Evolutionary conservation across 2,797 vertebrate genomes (phyloP).

Genomic region (Clarias laeviceps): DNA sequence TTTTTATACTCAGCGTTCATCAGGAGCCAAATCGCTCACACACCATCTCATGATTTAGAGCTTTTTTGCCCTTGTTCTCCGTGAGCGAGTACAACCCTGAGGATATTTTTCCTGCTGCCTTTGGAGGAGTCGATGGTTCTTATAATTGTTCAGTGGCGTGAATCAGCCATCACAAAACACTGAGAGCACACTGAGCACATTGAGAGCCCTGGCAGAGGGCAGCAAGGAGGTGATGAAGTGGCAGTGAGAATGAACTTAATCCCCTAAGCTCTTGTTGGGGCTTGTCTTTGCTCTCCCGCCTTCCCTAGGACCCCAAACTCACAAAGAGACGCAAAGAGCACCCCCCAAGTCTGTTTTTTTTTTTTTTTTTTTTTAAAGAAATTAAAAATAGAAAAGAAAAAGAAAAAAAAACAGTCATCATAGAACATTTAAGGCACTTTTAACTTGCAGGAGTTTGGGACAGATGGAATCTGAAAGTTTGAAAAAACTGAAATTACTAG

Average conservation of each 20-base stretch:
- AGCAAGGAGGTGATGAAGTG: conserved; percentile 67
- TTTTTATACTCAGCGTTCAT: conserved; percentile 40
- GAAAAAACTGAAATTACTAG: neutral
- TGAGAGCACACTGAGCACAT: conserved; percentile 61
- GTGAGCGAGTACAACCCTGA: conserved; percentile 57
- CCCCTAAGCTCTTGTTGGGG: conserved; percentile 72
- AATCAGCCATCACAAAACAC: conserved; percentile 65
- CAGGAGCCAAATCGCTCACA: conserved; percentile 32
- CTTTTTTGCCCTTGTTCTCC: conserved; percentile 52
- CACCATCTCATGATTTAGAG: conserved; percentile 58
- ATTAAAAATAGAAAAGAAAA: neutral
- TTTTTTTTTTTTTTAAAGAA: too few relatives aligned
- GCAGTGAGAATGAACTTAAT: conserved; percentile 77
- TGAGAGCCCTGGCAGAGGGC: conserved; percentile 62
- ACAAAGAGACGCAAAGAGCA: conserved; percentile 55
- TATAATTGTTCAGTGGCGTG: conserved; percentile 66
- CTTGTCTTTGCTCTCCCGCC: conserved; percentile 63
- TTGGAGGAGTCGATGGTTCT: conserved; percentile 58
- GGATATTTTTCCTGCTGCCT: conserved; percentile 65
- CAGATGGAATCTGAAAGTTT: neutral
- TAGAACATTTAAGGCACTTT: conserved; percentile 26
- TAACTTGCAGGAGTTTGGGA: conserved; percentile 3
- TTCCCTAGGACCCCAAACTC: conserved; percentile 40
- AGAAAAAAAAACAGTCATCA: neutral
- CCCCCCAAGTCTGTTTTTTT: conserved; percentile 27